Evolutionary conservation across 2,113 vertebrate genomes (phyloP), one percentile per base, ranked within the genome.

Genomic region (Epinephelus cyanopodus): DNA sequence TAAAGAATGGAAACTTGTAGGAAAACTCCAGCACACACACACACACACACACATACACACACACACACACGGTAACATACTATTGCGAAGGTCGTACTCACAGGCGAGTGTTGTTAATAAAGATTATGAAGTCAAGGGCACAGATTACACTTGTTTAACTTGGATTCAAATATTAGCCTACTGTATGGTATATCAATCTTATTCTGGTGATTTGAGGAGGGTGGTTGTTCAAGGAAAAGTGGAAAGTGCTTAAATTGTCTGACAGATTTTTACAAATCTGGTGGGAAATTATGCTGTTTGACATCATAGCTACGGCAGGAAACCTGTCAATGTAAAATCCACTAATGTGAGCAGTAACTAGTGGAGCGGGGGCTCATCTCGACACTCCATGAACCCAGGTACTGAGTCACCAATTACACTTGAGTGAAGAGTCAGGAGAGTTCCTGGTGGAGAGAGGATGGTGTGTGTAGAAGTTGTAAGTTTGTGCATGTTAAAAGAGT

Each of bases 1-100:
- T 93, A 84, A 89, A 86, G 84, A 90, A 67, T 71, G 85, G 88
- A 90, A 90, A 92, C 21, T 76, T 88, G 67, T 58, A 77, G 83
- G 58, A 81, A 77, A 77, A 62, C 47, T 77, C 14, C 8, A 77
- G 64, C 64, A 56, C 68, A 57, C 50, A 21, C 62, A 8, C 45
- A 54, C 60, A 64, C 65, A 53, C 61, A 58, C 64, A 56, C 68
- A 57, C 50, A 21, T 62, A 11, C 45, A 54, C 60, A 64, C 65
- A 53, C 61, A 58, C 64, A 56, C 68, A 57, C 50, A 21, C 62
- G 10, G 33, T 64, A 33, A 70, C 33, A 33, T 73, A 58, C 47
- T 56, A 54, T 68, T 54, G 56, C 39, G 50, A 84, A 82, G 74
- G 69, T 77, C 15, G 4, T 13, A 57, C 12, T 52, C 14, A 27